Conservation (phyloP, 2,888 invertebrate genomes). For the Eupithecia dodoneata region DNA sequence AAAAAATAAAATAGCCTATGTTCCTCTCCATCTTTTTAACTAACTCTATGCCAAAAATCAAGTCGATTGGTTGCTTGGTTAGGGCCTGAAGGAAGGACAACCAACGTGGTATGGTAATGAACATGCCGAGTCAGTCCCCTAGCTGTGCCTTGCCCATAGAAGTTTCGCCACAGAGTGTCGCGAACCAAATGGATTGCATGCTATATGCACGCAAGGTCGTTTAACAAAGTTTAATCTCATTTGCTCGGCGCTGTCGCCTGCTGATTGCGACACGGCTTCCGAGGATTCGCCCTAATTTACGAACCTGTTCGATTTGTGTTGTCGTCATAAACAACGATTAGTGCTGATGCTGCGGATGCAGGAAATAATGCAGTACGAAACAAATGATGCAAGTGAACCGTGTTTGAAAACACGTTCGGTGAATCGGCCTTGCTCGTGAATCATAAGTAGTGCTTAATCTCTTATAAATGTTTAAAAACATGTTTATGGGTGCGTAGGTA, state of each 20-base stretch:
- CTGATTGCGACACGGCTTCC: conserved; percentile 66
- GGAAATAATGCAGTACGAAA: neutral
- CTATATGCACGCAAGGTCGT: conserved; percentile 67
- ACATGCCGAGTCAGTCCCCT: conserved; percentile 18
- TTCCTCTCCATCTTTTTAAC: no score
- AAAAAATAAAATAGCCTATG: no score
- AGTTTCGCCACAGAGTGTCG: conserved; percentile 69
- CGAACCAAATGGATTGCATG: conserved; percentile 72
- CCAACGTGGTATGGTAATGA: conserved; percentile 11
- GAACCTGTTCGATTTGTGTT: conserved; percentile 44
- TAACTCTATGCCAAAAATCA: no score
- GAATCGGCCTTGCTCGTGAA: neutral
- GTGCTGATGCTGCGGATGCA: conserved; percentile 3
- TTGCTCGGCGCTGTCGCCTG: conserved; percentile 70
- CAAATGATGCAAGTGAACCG: neutral
- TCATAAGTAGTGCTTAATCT: neutral
- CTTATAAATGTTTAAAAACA: neutral
- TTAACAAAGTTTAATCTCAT: conserved; percentile 81
- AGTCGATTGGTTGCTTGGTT: no score
- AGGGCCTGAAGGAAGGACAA: no score
- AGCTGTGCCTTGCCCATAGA: conserved; percentile 43
- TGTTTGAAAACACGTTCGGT: neutral
- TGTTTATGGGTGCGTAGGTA: neutral
- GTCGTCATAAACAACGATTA: conserved; percentile 24
- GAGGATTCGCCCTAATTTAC: conserved; percentile 70